Evolutionary conservation across 2,888 invertebrate species (phyloP).

Genomic region (Oscheius sp.): DNA sequence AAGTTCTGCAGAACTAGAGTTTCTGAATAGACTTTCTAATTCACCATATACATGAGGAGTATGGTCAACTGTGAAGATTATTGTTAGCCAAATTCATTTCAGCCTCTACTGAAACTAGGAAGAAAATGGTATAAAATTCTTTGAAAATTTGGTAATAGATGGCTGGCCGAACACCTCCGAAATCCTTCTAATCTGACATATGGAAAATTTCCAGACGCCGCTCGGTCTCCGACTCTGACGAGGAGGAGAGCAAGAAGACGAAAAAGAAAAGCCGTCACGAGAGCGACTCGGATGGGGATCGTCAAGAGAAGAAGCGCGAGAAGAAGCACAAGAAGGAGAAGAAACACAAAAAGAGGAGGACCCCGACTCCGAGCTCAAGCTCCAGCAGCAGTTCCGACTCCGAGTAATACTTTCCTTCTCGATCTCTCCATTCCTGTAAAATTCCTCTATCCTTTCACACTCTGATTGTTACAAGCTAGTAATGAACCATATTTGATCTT

Average conservation of each 20-base stretch:
- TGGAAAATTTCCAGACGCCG: slow-evolving; percentile 24
- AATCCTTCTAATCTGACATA: too few relatives aligned
- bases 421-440: slow-evolving; percentile 15
- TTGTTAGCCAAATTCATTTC: too few relatives aligned
- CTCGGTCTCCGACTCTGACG: slow-evolving; percentile 26
- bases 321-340: slow-evolving; percentile 50
- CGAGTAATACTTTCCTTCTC: slow-evolving; percentile 38
- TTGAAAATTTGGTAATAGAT: too few relatives aligned
- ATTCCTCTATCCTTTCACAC: too few relatives aligned
- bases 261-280: neutral
- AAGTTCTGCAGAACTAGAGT: too few relatives aligned
- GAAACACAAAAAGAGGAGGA: slow-evolving; percentile 57
- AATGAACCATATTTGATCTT: neutral
- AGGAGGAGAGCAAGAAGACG: slow-evolving; percentile 34
- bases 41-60: too few relatives aligned
- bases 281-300: slow-evolving; percentile 10
- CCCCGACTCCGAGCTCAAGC: slow-evolving; percentile 40
- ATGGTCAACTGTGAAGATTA: too few relatives aligned
- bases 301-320: slow-evolving; percentile 27
- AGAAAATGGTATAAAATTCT: too few relatives aligned
- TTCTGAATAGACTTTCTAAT: too few relatives aligned
- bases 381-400: slow-evolving; percentile 33
- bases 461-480: neutral
- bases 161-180: too few relatives aligned
- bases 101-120: too few relatives aligned